phyloP scores from a whole-genome alignment of 2,797 vertebrate genomes.

The Neoniphon sammara region DNA sequence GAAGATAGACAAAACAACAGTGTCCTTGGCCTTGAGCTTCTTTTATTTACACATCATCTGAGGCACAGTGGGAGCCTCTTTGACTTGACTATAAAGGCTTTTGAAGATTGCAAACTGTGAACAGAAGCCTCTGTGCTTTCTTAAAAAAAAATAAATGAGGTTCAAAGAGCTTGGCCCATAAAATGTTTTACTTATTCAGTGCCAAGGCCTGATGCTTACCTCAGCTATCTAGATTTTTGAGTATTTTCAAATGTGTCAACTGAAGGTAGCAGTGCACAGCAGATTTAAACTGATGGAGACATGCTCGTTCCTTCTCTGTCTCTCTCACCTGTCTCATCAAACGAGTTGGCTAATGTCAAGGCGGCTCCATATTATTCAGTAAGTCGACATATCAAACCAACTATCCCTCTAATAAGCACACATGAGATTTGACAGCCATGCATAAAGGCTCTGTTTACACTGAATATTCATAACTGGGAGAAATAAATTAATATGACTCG shows the following conservation, averaged over 20 bases:
- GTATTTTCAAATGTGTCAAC: neutral
- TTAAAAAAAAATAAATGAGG: constrained; percentile 5
- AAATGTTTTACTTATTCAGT: constrained; percentile 8
- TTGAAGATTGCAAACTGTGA: constrained; percentile 16
- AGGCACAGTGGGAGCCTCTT: constrained; percentile 32
- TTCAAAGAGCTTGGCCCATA: neutral
- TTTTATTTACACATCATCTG: constrained; percentile 43
- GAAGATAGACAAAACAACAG: constrained; percentile 34
- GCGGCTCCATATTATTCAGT: constrained; percentile 69
- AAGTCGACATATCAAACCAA: constrained; percentile 72
- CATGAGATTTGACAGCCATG: constrained; percentile 79
- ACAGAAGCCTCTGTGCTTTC: constrained; percentile 1
- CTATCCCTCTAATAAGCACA: constrained; percentile 81
- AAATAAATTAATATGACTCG: constrained; percentile 73
- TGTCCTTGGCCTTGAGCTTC: constrained; percentile 42
- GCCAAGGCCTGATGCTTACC: constrained; percentile 13
- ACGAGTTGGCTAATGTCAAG: constrained; percentile 69
- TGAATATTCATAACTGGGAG: constrained; percentile 82
- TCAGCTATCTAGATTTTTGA: constrained; percentile 4
- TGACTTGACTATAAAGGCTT: constrained; percentile 30
- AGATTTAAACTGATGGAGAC: constrained; percentile 30
- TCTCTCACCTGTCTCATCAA: constrained; percentile 57
- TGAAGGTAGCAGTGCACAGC: neutral
- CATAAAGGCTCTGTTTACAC: constrained; percentile 77
- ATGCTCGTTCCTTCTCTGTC: neutral